These are phyloP conservation scores for Drosophila mimetica DNA, from an alignment of 2,888 invertebrate genomes.

Conservation along the genomic window DNA sequence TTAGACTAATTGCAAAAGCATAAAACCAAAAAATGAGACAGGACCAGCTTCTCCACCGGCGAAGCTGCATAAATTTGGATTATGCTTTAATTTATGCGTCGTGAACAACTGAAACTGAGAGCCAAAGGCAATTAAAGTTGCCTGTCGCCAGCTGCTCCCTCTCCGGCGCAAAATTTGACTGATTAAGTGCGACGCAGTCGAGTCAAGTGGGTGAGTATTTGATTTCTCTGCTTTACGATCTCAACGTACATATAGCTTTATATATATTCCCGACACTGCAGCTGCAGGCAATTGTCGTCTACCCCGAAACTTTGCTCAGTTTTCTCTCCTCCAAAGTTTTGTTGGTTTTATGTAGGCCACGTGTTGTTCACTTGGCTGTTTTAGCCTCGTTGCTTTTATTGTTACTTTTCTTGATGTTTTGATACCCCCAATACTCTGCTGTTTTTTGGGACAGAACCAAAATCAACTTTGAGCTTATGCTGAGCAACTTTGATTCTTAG, in stretches of 20 bases:
- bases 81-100: slow-evolving; percentile 29
- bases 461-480: slow-evolving; percentile 1
- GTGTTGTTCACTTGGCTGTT: slow-evolving; percentile 49
- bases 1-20: slow-evolving; percentile 70
- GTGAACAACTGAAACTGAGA: slow-evolving; percentile 42
- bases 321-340: slow-evolving; percentile 13
- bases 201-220: slow-evolving; percentile 29
- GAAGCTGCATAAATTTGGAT: slow-evolving; percentile 25
- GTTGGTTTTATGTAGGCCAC: slow-evolving; percentile 61
- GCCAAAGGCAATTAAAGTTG: slow-evolving; percentile 72
- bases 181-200: slow-evolving; percentile 70
- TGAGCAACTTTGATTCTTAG: not conserved
- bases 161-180: slow-evolving; percentile 60
- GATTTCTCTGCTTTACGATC: slow-evolving; percentile 14
- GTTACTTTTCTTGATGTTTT: slow-evolving; percentile 33
- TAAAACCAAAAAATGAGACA: slow-evolving; percentile 18
- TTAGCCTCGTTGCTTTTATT: slow-evolving; percentile 58
- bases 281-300: slow-evolving; percentile 65
- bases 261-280: slow-evolving; percentile 39
- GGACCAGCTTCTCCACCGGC: not conserved
- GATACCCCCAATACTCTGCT: slow-evolving; percentile 14
- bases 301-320: slow-evolving; percentile 40
- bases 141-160: slow-evolving; percentile 63
- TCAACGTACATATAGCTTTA: not conserved
- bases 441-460: not conserved